These are phyloP conservation scores for Virgularia gustaviana DNA, from an alignment of 92 coral and sea anemone species.

Conservation along the genomic window DNA sequence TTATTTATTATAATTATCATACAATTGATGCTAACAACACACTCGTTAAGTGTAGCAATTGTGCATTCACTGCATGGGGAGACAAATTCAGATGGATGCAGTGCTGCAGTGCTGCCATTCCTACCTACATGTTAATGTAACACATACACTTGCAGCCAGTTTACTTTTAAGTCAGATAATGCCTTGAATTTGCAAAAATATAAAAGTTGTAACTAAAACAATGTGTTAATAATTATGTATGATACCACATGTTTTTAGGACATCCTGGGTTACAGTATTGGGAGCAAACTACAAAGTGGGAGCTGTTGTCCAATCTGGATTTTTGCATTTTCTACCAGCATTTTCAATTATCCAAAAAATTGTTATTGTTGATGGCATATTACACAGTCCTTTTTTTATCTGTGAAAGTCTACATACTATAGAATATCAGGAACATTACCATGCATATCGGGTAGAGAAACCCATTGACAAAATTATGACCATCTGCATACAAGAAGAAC, in stretches of 20 bases:
- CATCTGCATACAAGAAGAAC: constrained; percentile 45
- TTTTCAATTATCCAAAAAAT: constrained; percentile 48
- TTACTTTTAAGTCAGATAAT: neutral
- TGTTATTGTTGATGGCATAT: constrained; percentile 44
- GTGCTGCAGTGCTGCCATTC: too few relatives aligned
- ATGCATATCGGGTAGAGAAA: constrained; percentile 40
- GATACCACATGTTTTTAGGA: constrained; percentile 9
- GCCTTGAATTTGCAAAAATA: neutral
- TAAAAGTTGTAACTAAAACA: neutral
- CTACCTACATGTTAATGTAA: too few relatives aligned
- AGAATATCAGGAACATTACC: constrained; percentile 49
- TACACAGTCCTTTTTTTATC: constrained; percentile 42
- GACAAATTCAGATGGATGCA: too few relatives aligned
- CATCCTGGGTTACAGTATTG: constrained; percentile 47
- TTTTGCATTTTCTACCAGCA: constrained; percentile 46
- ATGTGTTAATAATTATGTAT: neutral
- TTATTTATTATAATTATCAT: too few relatives aligned
- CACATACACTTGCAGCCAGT: too few relatives aligned
- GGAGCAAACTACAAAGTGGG: constrained; percentile 48
- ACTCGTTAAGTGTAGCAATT: too few relatives aligned
- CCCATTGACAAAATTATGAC: constrained; percentile 17
- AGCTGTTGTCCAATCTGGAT: constrained; percentile 48
- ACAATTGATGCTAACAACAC: too few relatives aligned
- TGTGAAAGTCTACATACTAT: constrained; percentile 35
- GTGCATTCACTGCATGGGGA: too few relatives aligned